Base-by-base conservation (phyloP, 1,140 invertebrate genomes). In the Drosophila nikananu region DNA sequence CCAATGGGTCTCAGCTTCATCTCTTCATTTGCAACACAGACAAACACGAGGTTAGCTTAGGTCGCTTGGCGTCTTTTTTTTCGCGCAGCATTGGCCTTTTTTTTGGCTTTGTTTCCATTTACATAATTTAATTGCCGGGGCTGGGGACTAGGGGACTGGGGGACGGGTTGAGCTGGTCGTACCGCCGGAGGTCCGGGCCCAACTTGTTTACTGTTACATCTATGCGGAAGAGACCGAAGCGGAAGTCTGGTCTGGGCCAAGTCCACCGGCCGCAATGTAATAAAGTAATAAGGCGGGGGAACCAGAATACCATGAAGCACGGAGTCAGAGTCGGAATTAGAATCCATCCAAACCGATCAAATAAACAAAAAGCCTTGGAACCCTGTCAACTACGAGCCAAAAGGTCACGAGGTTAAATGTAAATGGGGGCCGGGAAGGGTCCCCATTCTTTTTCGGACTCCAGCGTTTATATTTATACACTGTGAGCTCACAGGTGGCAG, bases 11-110 rank as follows among this genome's bases (percentile, higher is more conserved):
- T 71, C 58, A 35, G 39, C 51, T 72, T 62, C 27, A 58, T 48
- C 57, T 82, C 62, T 67, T 65, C 57, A 59, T 52, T 42, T 65
- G 80, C 44, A 63, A 59, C 70, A 48, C 44, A 62, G 63, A 62
- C 46, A 60, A 27, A 57, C 41, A 52, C 81, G 83, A 86, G 83
- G 83, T 87, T 77, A 79, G 64, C 75, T 72, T 25, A 48, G 48
- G 32, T 61, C 51, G 27, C 30, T 77, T 46, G 57, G 44, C 52
- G 48, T 73, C 35, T 49, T 52, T 87, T 87, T 86, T 55, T 86
- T 86, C 62, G 83, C 84, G 84, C 83, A 80, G 83, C 84, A 90
- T 87, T 87, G 84, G 84, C 84, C 84, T 83, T 89, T 81, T 83
- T 83, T 60, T 65, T 83, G 59, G 54, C 64, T 83, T 78, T 84